These are phyloP conservation scores for Grammomys dolichurus DNA, from an alignment of 2,113 vertebrate genomes.

Conservation along the genomic window DNA sequence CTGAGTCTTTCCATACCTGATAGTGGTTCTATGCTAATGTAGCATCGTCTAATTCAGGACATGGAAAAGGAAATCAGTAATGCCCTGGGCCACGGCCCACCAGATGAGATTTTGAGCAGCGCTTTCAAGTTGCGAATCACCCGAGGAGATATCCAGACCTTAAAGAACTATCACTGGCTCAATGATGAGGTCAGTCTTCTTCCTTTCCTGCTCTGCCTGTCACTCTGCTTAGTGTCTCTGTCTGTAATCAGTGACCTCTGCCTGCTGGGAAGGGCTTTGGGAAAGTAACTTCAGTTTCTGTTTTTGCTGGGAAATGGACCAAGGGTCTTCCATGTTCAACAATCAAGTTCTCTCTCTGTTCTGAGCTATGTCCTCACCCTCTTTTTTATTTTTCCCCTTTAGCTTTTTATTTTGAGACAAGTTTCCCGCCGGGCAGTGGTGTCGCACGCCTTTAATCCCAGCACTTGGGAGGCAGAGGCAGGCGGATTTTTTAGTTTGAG, in stretches of 20 bases:
- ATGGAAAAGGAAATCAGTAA: conserved; percentile 91
- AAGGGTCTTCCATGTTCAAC: not conserved
- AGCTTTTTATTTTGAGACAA: not conserved
- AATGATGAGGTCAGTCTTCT: conserved; percentile 91
- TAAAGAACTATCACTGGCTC: conserved; percentile 92
- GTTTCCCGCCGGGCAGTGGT: not conserved
- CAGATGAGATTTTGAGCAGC: conserved; percentile 91
- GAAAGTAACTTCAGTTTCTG: conserved; percentile 25
- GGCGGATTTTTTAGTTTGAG: no score
- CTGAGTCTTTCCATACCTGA: conserved; percentile 23
- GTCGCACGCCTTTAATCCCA: no score
- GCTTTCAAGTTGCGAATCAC: conserved; percentile 95
- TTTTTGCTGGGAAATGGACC: not conserved
- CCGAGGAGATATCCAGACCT: conserved; percentile 92
- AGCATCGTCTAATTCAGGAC: conserved; percentile 86
- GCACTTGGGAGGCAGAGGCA: no score
- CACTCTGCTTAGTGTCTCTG: not conserved
- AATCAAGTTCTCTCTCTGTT: not conserved
- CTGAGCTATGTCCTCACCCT: not conserved
- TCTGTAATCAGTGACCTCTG: not conserved
- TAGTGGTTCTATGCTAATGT: conserved; percentile 51
- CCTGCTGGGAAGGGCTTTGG: not conserved
- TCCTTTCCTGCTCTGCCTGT: not conserved
- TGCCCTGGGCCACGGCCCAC: conserved; percentile 88
- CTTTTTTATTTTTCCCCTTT: not conserved